phyloP scores from a whole-genome alignment of 2,888 invertebrate genomes.

The Acleris laterana region DNA sequence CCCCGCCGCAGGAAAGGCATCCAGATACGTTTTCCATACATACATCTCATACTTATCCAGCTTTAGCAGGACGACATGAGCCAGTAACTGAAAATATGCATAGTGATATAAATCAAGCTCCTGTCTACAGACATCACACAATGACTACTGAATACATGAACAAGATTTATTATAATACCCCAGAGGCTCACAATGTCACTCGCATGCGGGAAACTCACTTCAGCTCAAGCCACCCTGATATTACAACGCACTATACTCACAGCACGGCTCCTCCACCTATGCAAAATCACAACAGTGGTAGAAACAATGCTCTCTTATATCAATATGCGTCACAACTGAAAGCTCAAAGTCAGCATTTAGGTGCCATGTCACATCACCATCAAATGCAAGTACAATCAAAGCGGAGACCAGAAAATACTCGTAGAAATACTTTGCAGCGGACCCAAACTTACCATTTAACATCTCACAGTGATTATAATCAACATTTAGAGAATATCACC shows the following conservation, averaged over 20 bases:
- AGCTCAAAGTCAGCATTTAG: constrained; percentile 76
- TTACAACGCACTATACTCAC: constrained; percentile 71
- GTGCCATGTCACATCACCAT: constrained; percentile 68
- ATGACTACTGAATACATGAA: constrained; percentile 77
- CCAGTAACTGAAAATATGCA: constrained; percentile 61
- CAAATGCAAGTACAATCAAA: constrained; percentile 67
- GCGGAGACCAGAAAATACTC: constrained; percentile 64
- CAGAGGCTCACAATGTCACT: constrained; percentile 72
- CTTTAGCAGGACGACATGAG: constrained; percentile 68
- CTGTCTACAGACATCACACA: constrained; percentile 72
- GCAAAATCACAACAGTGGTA: constrained; percentile 59
- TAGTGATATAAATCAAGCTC: constrained; percentile 60
- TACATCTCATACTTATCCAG: constrained; percentile 76
- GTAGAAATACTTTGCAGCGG: constrained; percentile 75
- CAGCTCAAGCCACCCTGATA: constrained; percentile 81
- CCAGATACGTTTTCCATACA: constrained; percentile 77
- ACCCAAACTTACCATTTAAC: constrained; percentile 81
- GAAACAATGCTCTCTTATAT: constrained; percentile 74
- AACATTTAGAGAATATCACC: constrained; percentile 72
- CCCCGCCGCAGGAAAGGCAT: constrained; percentile 76
- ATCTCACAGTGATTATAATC: constrained; percentile 79
- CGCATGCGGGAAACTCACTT: constrained; percentile 77
- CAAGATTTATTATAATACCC: constrained; percentile 71
- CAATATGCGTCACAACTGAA: constrained; percentile 81
- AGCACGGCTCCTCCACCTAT: constrained; percentile 58